Conservation (phyloP, 2,113 vertebrate genomes). For the Megalops atlanticus region DNA sequence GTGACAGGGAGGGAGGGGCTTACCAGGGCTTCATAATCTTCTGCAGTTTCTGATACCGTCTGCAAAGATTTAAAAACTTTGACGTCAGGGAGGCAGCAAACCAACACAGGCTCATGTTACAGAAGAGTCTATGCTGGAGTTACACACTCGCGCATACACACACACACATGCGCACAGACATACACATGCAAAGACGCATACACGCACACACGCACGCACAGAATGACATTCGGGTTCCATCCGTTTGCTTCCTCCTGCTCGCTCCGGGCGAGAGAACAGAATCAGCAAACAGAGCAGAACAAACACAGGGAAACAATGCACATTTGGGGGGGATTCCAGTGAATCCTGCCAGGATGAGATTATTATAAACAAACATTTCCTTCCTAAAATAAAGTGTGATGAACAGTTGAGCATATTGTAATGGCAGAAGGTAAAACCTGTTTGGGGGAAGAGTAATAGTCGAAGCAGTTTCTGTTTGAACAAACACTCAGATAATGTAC, state of each 20-base stretch:
- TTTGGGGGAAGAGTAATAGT: background rate
- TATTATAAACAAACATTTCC: background rate
- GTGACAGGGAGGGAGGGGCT: constrained; percentile 69
- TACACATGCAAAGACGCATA: background rate
- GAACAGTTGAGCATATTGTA: background rate
- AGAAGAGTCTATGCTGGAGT: background rate
- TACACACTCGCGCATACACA: background rate
- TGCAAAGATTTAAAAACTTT: constrained; percentile 93
- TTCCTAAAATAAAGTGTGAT: background rate
- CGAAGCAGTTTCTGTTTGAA: background rate
- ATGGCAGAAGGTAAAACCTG: background rate
- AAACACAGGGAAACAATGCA: background rate
- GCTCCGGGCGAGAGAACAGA: background rate
- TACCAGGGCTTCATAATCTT: constrained; percentile 99
- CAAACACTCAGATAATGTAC: background rate
- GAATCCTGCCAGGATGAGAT: background rate
- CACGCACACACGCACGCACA: background rate
- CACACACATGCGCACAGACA: background rate
- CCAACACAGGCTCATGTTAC: constrained; percentile 23
- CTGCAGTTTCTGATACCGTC: constrained; percentile 98
- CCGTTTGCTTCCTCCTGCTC: constrained; percentile 28
- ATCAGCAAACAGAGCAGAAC: background rate
- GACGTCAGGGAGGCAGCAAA: constrained; percentile 66
- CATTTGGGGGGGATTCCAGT: background rate
- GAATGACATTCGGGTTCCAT: constrained; percentile 5